Base-by-base conservation (phyloP, 2,113 vertebrate genomes). In the Scomber colias region DNA sequence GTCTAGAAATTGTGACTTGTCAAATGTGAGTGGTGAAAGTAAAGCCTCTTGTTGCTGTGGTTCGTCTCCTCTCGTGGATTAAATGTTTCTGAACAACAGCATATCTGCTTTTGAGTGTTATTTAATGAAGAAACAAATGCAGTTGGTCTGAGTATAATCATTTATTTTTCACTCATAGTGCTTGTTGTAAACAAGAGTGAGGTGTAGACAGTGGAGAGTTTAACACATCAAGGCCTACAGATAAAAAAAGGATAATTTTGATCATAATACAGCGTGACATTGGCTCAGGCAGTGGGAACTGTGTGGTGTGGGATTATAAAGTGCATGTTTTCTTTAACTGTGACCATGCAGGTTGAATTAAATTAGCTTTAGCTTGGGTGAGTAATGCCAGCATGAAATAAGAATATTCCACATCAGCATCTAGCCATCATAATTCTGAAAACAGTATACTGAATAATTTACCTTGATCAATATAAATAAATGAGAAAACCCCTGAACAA, bases 141-240 rank as follows among this genome's bases (percentile, higher is more conserved):
- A 0, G 10, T 45, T 71, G 53, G 35, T 83, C 69, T 59, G 61
- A 56, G 19, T 67, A 64, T 75, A 53, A 72, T 82, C 12, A 57
- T 91, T 91, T 85, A 90, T 89, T 91, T 78, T 70, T 83, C 46
- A 67, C 82, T 86, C 75, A 77, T 67, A 63, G 75, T 87, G 75
- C 77, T 71, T 63, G 6, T 16, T 83, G 81, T 91, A 91, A 92
- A 92, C 93, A 68, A 72, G 56, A 77, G 54, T 79, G 83, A 84
- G 71, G 72, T 85, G 71, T 40, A 85, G 76, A 87, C 48, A 66
- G 71, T 63, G 3, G 63, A 73, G 65, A 75, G 49, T 68, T 35
- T 56, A 75, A 83, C 49, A 76, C 71, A 67, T n/a, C 16, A 77
- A 16, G 31, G 31, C 19, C 35, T n/a, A 48, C 46, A n/a, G 16